Base-by-base conservation (phyloP, 2,888 invertebrate genomes). In the Poecilus cupreus region DNA sequence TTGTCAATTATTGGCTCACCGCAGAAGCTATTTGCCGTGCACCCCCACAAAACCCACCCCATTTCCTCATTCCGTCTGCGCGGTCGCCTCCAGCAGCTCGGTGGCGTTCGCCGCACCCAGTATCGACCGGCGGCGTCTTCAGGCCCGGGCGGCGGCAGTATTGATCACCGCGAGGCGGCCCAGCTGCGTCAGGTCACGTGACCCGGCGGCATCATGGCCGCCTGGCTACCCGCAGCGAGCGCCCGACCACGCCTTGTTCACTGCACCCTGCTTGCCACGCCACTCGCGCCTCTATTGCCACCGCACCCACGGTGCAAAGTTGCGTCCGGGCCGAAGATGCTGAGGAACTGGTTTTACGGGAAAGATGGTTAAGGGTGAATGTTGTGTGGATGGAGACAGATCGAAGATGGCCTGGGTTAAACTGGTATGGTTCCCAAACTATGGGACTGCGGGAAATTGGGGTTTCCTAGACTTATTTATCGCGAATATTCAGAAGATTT, bases 131-230 rank as follows among this genome's bases (percentile, higher is more conserved):
- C n/a, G 18, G 32, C 37, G 54, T 16, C 51, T 20, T 24, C 13
- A 22, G 43, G 16, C 64, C 78, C 78, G 57, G 70, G 70, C n/a
- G n/a, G n/a, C n/a, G n/a, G n/a, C 79, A 39, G 16, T 79, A 79
- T 79, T 79, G 79, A 79, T 79, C 79, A 20, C 16, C 20, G 2
- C 80, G 18, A 11, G 68, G 32, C 24, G 37, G 49, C 54, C 78
- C 54, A 51, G 54, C 72, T 39, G 72, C 54, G 10, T 8, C 43
- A 32, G 80, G 80, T 80, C 80, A 80, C 72, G 43, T 80, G 80
- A 80, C 80, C 80, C 39, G 78, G 68, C 68, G 57, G 54, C 80
- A 80, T 54, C 80, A 80, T 80, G 80, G 80, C 80, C 72, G 80
- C 72, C 70, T 72, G 20, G 79, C 24, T 37, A 72, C 80, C 80